These are phyloP conservation scores for Antheraea pernyi DNA, from an alignment of 1,140 invertebrate species.

Conservation along the genomic window DNA sequence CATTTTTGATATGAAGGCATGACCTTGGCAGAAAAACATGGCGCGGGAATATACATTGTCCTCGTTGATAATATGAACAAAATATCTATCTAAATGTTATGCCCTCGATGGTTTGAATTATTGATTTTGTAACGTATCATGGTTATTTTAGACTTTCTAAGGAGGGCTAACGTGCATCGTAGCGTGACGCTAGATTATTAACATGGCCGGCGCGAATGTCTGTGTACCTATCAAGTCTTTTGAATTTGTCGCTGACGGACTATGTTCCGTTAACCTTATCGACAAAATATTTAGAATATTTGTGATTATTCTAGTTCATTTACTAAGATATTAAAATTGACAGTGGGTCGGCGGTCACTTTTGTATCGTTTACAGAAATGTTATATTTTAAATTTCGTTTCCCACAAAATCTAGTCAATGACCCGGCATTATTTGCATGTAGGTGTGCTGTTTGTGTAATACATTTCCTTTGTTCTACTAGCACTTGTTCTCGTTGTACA, in stretches of 20 bases:
- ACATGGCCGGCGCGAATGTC: slow-evolving; percentile 74
- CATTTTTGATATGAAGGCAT: slow-evolving; percentile 69
- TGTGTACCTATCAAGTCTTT: slow-evolving; percentile 44
- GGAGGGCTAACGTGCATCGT: slow-evolving; percentile 51
- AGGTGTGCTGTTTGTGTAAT: slow-evolving; percentile 49
- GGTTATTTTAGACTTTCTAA: slow-evolving; percentile 63
- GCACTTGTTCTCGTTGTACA: slow-evolving; percentile 19
- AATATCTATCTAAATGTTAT: slow-evolving; percentile 4
- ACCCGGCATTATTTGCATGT: slow-evolving; percentile 68
- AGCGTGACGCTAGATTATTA: slow-evolving; percentile 72
- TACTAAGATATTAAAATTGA: slow-evolving; percentile 29
- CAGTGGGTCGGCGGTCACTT: slow-evolving; percentile 20
- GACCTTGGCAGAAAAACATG: slow-evolving; percentile 76
- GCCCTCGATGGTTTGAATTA: slow-evolving; percentile 34
- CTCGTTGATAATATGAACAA: slow-evolving; percentile 35
- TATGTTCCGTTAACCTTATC: slow-evolving; percentile 30
- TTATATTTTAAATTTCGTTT: slow-evolving; percentile 40
- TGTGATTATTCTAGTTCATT: slow-evolving; percentile 16
- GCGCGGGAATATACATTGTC: slow-evolving; percentile 68
- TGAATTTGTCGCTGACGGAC: slow-evolving; percentile 32
- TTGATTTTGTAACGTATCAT: slow-evolving; percentile 55
- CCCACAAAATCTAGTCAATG: slow-evolving; percentile 58
- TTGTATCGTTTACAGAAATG: slow-evolving; percentile 31
- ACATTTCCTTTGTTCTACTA: slow-evolving; percentile 56
- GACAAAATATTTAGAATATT: slow-evolving; percentile 21